These are phyloP conservation scores for Sympetrum striolatum DNA, from an alignment of 2,888 invertebrate species.

Conservation along the genomic window DNA sequence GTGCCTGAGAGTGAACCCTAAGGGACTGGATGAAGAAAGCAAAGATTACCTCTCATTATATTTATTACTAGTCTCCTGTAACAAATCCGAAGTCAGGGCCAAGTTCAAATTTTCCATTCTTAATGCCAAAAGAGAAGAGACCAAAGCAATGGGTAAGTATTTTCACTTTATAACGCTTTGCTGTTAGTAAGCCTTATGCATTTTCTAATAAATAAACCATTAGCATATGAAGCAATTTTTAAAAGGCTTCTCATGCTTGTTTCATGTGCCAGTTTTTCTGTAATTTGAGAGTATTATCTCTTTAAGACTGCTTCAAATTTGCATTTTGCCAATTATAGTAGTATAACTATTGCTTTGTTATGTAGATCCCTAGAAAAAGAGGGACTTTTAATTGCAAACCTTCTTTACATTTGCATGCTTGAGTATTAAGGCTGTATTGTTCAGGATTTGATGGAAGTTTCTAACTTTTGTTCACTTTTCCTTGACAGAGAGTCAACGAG, in stretches of 20 bases:
- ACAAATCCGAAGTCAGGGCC: constrained; percentile 99
- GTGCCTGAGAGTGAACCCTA: constrained; percentile 99
- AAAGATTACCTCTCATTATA: constrained; percentile 99
- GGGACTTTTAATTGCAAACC: no score
- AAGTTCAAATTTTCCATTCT: constrained; percentile 99
- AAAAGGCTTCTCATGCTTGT: no score
- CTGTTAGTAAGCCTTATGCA: background rate
- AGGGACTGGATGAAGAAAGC: constrained; percentile 99
- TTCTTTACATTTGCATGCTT: background rate
- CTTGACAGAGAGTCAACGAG: constrained; percentile 77
- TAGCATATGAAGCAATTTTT: no score
- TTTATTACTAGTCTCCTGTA: constrained; percentile 98
- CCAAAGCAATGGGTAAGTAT: constrained; percentile 95
- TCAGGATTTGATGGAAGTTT: no score
- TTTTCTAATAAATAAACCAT: background rate
- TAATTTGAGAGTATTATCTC: no score
- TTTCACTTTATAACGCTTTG: background rate
- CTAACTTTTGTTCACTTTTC: constrained; percentile 47
- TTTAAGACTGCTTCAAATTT: no score
- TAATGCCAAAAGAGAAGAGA: constrained; percentile 99
- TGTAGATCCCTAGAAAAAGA: no score
- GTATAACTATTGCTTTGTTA: no score
- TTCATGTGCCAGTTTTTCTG: no score
- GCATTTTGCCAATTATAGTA: no score
- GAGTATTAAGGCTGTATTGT: background rate